Conservation (phyloP, 2,113 vertebrate genomes). For the Hydrochoerus hydrochaeris region DNA sequence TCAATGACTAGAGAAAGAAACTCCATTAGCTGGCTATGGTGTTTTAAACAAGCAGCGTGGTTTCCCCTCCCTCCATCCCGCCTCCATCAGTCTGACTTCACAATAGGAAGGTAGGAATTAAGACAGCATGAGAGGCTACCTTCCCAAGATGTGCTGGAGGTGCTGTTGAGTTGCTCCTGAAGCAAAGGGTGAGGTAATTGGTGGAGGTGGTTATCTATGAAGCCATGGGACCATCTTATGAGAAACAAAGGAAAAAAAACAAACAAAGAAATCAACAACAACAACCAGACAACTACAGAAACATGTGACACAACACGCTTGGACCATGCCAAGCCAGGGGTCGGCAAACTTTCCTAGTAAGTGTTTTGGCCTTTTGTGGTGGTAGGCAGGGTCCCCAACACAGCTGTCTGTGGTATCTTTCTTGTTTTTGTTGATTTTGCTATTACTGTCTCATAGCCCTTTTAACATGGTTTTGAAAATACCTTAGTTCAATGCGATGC, state of each 20-base stretch:
- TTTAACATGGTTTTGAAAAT: neutral
- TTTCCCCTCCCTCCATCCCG: slow-evolving; percentile 12
- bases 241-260: neutral
- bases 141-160: neutral
- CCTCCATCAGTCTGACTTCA: slow-evolving; percentile 55
- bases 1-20: slow-evolving; percentile 79
- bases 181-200: neutral
- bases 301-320: neutral
- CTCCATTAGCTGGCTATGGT: slow-evolving; percentile 38
- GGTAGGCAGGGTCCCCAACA: too few species aligned
- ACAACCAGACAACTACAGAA: neutral
- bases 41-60: slow-evolving; percentile 68
- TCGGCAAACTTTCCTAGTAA: neutral
- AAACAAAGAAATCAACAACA: neutral
- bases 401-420: neutral
- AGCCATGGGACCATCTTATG: neutral
- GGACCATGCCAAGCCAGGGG: neutral
- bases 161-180: neutral
- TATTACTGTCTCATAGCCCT: neutral
- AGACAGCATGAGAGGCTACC: neutral
- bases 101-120: too few species aligned
- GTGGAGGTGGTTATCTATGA: neutral
- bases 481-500: neutral
- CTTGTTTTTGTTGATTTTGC: neutral
- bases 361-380: neutral